Percentiles rank a stretch among this genome's conserved stretches.
Conservation (phyloP, 2,888 invertebrate species). For the Heteromyza rotundicornis region DNA sequence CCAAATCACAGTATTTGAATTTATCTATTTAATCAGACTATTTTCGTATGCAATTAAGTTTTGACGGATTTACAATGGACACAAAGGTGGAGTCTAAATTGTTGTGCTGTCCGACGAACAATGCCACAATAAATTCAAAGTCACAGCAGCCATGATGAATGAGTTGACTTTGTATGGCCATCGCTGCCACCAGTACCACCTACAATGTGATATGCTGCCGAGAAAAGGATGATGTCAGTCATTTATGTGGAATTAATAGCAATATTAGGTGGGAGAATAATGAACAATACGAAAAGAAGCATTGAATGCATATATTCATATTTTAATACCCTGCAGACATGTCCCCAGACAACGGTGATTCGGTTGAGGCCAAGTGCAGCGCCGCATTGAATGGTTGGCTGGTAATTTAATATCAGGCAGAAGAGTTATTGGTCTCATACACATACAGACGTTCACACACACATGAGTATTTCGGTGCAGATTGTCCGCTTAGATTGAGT, state of each 20-base stretch:
- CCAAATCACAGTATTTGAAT: neutral
- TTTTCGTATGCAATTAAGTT: constrained; percentile 2
- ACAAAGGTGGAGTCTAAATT: constrained; percentile 15
- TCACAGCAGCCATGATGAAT: constrained; percentile 35
- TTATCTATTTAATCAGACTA: neutral
- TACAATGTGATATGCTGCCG: neutral
- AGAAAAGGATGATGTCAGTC: constrained; percentile 48
- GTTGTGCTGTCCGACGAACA: constrained; percentile 24
- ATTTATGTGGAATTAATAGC: constrained; percentile 49
- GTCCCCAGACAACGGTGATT: constrained; percentile 10
- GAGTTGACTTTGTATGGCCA: constrained; percentile 28
- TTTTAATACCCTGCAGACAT: constrained; percentile 6
- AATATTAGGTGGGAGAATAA: constrained; percentile 8
- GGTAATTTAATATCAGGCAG: constrained; percentile 12
- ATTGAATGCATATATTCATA: neutral
- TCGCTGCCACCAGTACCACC: constrained; percentile 15
- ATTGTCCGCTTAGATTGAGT: constrained; percentile 36
- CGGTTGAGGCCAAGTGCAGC: neutral
- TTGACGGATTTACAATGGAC: constrained; percentile 1
- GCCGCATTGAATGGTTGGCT: no score
- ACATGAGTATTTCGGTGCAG: neutral
- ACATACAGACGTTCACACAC: neutral
- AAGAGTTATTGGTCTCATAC: constrained; percentile 13
- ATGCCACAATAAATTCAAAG: constrained; percentile 18
- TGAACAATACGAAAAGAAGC: neutral